phyloP scores from a whole-genome alignment of 2,888 invertebrate genomes.

The Epirrita christyi region DNA sequence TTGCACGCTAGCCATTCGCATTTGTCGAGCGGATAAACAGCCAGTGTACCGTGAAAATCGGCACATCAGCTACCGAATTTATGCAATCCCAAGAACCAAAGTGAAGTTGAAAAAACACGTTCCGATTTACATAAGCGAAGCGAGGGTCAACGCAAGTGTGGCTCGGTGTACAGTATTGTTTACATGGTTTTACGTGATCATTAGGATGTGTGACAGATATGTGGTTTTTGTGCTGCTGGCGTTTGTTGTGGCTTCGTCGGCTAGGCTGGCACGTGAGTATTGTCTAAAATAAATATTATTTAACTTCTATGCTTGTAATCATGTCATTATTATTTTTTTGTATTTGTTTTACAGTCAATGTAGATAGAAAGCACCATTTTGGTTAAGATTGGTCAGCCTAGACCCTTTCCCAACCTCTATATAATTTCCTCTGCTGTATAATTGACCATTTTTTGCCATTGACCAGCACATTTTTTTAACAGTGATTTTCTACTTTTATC shows the following conservation, averaged over 20 bases:
- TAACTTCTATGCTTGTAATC: no score
- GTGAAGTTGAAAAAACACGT: conserved; percentile 65
- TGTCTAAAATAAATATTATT: no score
- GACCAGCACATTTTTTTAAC: no score
- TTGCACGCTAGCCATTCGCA: conserved; percentile 53
- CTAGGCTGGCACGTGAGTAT: conserved; percentile 74
- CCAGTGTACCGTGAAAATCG: conserved; percentile 78
- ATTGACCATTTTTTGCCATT: no score
- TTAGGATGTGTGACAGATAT: conserved; percentile 70
- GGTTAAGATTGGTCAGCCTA: no score
- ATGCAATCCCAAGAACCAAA: conserved; percentile 68
- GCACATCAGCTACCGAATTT: conserved; percentile 73
- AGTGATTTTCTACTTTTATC: no score
- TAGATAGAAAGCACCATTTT: no score
- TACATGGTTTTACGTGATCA: conserved; percentile 39
- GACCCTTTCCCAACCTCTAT: no score
- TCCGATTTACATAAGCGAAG: conserved; percentile 69
- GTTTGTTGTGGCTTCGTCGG: conserved; percentile 52
- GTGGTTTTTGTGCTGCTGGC: conserved; percentile 60
- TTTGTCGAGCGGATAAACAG: conserved; percentile 69
- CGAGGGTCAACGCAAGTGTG: conserved; percentile 60
- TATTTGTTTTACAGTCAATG: no score
- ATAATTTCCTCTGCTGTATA: no score
- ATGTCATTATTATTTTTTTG: no score
- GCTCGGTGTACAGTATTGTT: conserved; percentile 44